Percentiles rank a stretch among this genome's conserved stretches.
phyloP scores from a whole-genome alignment of 2,888 invertebrate species.

The Pammene aurita region DNA sequence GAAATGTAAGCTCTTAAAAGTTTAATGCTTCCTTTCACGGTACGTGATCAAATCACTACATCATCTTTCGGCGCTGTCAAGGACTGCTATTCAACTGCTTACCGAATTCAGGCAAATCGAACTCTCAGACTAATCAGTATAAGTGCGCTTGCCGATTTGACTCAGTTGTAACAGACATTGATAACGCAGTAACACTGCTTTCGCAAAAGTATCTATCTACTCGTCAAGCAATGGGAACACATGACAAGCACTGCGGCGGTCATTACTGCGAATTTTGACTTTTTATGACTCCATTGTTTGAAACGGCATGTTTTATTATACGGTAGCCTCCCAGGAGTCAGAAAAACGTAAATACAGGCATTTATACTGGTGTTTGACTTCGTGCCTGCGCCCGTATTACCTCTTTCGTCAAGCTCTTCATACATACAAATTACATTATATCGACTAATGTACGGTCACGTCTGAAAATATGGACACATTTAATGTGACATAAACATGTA shows the following conservation, averaged over 20 bases:
- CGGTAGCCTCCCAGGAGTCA: constrained; percentile 62
- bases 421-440: constrained; percentile 49
- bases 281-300: constrained; percentile 69
- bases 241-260: constrained; percentile 28
- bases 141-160: neutral
- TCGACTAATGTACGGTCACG: too few relatives aligned
- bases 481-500: too few relatives aligned
- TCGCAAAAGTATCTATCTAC: too few relatives aligned
- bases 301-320: constrained; percentile 59
- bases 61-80: constrained; percentile 34
- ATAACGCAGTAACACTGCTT: neutral
- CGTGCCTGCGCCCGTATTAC: constrained; percentile 62
- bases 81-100: neutral
- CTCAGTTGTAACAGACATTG: neutral
- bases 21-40: constrained; percentile 41
- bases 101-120: neutral
- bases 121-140: neutral
- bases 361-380: constrained; percentile 52
- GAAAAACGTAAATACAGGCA: constrained; percentile 62
- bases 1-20: constrained; percentile 28
- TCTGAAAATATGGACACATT: too few relatives aligned
- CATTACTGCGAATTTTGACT: constrained; percentile 51
- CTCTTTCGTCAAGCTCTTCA: constrained; percentile 67
- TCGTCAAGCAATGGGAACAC: neutral
- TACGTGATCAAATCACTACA: constrained; percentile 41